Conservation (phyloP, 2,113 vertebrate species). For the Hippocampus zosterae region DNA sequence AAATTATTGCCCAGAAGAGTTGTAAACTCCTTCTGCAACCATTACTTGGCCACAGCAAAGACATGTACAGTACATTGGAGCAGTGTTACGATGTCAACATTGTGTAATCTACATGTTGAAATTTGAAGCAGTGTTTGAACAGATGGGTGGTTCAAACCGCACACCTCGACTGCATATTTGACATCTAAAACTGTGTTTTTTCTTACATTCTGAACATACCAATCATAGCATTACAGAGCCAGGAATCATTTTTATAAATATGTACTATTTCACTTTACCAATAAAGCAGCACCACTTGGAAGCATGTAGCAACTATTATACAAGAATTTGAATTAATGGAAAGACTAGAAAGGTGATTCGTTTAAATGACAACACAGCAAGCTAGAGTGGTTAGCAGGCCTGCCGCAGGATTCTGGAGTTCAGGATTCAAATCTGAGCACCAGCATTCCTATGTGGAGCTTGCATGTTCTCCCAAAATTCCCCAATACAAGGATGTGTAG, state of each 20-base stretch:
- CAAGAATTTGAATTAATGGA: too few relatives aligned
- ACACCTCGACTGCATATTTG: conserved; percentile 5
- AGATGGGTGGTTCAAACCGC: conserved; percentile 17
- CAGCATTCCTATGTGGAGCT: too few relatives aligned
- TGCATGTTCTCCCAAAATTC: too few relatives aligned
- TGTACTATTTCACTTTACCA: not conserved
- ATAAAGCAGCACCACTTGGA: not conserved
- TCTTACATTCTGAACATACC: not conserved
- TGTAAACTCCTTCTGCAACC: not conserved
- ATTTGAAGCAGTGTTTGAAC: conserved; percentile 17
- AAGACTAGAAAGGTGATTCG: too few relatives aligned
- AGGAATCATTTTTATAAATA: not conserved
- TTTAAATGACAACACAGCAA: too few relatives aligned
- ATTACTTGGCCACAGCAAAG: not conserved
- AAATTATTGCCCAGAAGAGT: conserved; percentile 10
- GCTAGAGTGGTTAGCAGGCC: too few relatives aligned
- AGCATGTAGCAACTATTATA: not conserved
- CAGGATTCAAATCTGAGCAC: too few relatives aligned
- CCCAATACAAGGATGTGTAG: too few relatives aligned
- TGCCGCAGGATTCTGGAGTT: too few relatives aligned
- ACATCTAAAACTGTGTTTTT: not conserved
- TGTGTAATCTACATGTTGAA: conserved; percentile 7
- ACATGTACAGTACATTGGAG: conserved; percentile 10
- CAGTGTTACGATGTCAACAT: not conserved
- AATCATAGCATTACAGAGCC: not conserved